A percentile compares a stretch with the other conserved stretches of the same genome.
phyloP scores from a whole-genome alignment of 2,888 invertebrate species.

The Epinotia ramella region DNA sequence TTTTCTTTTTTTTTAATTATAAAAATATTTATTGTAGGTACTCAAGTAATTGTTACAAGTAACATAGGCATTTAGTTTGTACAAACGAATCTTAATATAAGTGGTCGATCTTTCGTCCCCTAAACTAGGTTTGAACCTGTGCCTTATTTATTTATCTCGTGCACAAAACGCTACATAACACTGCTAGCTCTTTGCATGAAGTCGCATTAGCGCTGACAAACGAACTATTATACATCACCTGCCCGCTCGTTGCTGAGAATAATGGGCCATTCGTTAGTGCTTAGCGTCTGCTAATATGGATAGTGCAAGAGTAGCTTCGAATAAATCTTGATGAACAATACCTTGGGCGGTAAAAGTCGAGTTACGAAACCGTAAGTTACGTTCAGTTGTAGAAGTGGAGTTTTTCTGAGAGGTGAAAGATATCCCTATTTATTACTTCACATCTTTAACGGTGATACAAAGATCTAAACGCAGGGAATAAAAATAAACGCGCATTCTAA shows the following conservation, averaged over 20 bases:
- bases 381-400: not conserved
- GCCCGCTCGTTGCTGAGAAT: constrained; percentile 11
- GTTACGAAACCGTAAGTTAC: not conserved
- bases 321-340: not conserved
- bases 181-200: not conserved
- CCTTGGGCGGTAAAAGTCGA: not conserved
- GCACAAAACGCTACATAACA: not conserved
- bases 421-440: no score
- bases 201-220: constrained; percentile 24
- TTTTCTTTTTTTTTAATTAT: no score
- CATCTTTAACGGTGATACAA: no score
- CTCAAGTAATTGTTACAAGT: no score
- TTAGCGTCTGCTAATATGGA: not conserved
- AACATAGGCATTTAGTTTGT: no score
- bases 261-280: constrained; percentile 18
- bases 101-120: no score
- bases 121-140: no score
- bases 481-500: no score
- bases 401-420: not conserved
- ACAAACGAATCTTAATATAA: no score
- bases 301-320: not conserved
- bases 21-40: no score
- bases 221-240: constrained; percentile 29
- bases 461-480: no score
- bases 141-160: not conserved